Conservation (phyloP, 2,797 vertebrate species). For the Loriculus beryllinus region DNA sequence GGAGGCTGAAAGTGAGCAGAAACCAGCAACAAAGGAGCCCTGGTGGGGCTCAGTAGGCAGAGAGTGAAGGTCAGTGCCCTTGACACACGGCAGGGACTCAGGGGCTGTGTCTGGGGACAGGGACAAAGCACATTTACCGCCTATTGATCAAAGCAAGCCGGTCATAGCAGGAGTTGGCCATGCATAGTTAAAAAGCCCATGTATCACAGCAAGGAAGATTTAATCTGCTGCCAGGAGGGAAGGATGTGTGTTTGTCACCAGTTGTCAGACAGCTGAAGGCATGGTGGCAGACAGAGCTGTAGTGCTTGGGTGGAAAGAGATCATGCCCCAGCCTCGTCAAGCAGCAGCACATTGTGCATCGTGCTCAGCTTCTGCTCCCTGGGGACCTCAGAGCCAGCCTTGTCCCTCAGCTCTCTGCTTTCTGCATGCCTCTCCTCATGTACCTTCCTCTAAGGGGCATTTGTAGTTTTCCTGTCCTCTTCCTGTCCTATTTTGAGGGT, state of each 20-base stretch:
- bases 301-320: not conserved
- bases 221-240: not conserved
- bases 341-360: not conserved
- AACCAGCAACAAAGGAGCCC: not conserved
- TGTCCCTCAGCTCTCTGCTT: not conserved
- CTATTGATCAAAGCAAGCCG: not conserved
- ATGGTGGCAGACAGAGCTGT: not conserved
- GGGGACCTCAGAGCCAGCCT: not conserved
- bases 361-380: not conserved
- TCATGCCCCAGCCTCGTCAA: not conserved
- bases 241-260: not conserved
- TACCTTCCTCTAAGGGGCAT: not conserved
- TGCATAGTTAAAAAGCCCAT: not conserved
- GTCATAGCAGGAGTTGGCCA: not conserved
- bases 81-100: not conserved
- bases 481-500: not conserved
- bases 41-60: not conserved
- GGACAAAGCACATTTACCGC: not conserved
- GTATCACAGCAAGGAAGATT: not conserved
- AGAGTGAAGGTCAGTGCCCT: not conserved
- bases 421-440: rapidly evolving
- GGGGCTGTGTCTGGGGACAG: not conserved
- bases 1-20: not conserved
- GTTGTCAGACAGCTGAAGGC: not conserved
- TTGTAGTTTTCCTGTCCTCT: not conserved